Conservation (phyloP, 2,113 vertebrate genomes). For the Hypomesus transpacificus region DNA sequence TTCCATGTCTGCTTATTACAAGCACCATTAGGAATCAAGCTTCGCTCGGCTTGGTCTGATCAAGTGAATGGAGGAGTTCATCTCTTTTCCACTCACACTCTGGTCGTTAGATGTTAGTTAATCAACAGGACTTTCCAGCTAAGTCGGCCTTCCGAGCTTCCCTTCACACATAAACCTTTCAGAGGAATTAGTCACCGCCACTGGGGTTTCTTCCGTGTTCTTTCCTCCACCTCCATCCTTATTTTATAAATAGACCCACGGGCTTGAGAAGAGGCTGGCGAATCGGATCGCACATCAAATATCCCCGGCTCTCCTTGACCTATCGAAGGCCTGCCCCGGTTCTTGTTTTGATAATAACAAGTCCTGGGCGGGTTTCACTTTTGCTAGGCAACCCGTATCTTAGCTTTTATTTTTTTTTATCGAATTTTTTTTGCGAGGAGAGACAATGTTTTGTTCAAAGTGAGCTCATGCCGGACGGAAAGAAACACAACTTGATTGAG, state of each 20-base stretch:
- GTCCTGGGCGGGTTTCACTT: slow-evolving; percentile 2
- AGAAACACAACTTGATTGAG: slow-evolving; percentile 28
- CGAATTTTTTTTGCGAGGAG: slow-evolving; percentile 23
- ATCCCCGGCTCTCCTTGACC: slow-evolving; percentile 14
- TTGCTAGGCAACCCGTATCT: slow-evolving; percentile 7
- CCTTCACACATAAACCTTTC: slow-evolving; percentile 30
- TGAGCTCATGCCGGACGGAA: slow-evolving; percentile 24
- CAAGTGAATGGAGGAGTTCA: slow-evolving; percentile 29
- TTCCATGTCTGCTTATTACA: neutral
- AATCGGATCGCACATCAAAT: slow-evolving; percentile 32
- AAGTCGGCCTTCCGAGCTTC: slow-evolving; percentile 10
- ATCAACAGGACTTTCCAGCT: slow-evolving; percentile 40
- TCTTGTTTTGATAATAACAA: slow-evolving; percentile 19
- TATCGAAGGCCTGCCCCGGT: neutral
- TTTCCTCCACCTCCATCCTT: slow-evolving; percentile 10
- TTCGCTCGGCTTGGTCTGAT: slow-evolving; percentile 8
- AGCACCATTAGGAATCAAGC: slow-evolving; percentile 9
- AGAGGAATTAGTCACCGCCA: slow-evolving; percentile 17
- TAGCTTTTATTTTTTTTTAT: neutral
- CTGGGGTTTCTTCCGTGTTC: slow-evolving; percentile 3
- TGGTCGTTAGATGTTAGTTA: slow-evolving; percentile 30
- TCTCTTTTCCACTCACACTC: slow-evolving; percentile 30
- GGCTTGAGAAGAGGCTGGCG: slow-evolving; percentile 20
- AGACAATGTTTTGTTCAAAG: slow-evolving; percentile 15
- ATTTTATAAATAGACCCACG: slow-evolving; percentile 34